A percentile compares a stretch with the other conserved stretches of the same genome.
Evolutionary conservation across 2,888 invertebrate genomes (phyloP).

Genomic region (Phaedon cochleariae): DNA sequence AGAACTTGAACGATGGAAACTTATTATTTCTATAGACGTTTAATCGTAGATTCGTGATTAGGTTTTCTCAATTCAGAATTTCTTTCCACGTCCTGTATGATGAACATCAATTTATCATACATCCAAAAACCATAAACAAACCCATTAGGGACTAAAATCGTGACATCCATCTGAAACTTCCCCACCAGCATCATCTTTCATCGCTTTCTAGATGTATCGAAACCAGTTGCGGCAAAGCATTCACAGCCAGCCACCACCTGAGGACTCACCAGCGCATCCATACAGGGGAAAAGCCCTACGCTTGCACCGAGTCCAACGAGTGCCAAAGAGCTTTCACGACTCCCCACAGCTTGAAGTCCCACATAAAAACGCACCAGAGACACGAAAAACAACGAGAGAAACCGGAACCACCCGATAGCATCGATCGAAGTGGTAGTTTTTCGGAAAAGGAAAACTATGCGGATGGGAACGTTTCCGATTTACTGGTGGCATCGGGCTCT

Average conservation of each 20-base stretch:
- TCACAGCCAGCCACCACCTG: constrained; percentile 92
- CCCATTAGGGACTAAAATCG: too few relatives aligned
- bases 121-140: too few relatives aligned
- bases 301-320: constrained; percentile 70
- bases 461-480: not conserved
- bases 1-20: too few relatives aligned
- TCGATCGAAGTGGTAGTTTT: not conserved
- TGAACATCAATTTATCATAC: too few relatives aligned
- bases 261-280: constrained; percentile 90
- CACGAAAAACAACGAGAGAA: constrained; percentile 38
- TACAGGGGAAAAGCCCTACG: constrained; percentile 79
- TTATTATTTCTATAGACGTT: too few relatives aligned
- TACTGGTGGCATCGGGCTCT: too few relatives aligned
- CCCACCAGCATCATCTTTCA: too few relatives aligned
- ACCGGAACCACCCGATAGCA: too few relatives aligned
- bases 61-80: too few relatives aligned
- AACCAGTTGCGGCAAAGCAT: constrained; percentile 89
- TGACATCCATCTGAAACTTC: too few relatives aligned
- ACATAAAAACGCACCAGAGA: constrained; percentile 77
- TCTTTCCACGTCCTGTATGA: too few relatives aligned
- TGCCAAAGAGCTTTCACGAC: constrained; percentile 85
- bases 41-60: too few relatives aligned
- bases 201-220: constrained; percentile 73
- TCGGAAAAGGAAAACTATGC: not conserved
- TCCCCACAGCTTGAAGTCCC: constrained; percentile 83